These are phyloP conservation scores for Loris lydekkerianus DNA, from an alignment of 2,797 vertebrate species.

Conservation along the genomic window DNA sequence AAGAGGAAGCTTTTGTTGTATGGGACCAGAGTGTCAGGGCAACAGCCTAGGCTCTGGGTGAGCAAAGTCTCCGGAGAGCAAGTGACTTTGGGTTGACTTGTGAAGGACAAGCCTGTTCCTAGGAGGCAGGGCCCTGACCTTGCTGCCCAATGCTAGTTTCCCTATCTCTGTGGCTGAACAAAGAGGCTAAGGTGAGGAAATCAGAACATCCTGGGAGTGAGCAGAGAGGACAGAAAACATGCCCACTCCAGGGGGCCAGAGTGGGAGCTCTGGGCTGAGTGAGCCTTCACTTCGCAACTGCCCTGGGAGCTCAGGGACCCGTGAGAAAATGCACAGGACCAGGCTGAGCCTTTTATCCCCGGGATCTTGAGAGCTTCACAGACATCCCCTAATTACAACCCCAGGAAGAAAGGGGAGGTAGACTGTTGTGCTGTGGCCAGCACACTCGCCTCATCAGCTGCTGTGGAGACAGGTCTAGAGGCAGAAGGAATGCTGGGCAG, in stretches of 20 bases:
- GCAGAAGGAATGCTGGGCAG: background rate
- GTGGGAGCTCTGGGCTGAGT: background rate
- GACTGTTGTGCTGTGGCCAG: background rate
- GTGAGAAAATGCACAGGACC: constrained; percentile 13
- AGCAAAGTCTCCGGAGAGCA: background rate
- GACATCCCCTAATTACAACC: constrained; percentile 24
- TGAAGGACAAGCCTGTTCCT: background rate
- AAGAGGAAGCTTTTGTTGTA: background rate
- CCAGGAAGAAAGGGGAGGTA: background rate
- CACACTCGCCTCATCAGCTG: background rate
- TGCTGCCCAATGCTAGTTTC: background rate
- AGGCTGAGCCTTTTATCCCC: constrained; percentile 4
- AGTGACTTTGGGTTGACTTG: background rate
- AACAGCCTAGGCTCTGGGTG: background rate
- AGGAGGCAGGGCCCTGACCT: background rate
- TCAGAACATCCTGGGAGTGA: constrained; percentile 17
- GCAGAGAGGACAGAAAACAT: constrained; percentile 1
- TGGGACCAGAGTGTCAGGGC: background rate
- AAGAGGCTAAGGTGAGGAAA: constrained; percentile 63
- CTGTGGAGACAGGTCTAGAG: background rate
- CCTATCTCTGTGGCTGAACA: constrained; percentile 55
- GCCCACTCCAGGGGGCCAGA: accelerated
- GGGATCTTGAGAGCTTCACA: background rate
- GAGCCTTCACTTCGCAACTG: background rate
- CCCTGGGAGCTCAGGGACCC: background rate